Base-by-base conservation (phyloP, 2,113 vertebrate species). In the Pao palembangensis region DNA sequence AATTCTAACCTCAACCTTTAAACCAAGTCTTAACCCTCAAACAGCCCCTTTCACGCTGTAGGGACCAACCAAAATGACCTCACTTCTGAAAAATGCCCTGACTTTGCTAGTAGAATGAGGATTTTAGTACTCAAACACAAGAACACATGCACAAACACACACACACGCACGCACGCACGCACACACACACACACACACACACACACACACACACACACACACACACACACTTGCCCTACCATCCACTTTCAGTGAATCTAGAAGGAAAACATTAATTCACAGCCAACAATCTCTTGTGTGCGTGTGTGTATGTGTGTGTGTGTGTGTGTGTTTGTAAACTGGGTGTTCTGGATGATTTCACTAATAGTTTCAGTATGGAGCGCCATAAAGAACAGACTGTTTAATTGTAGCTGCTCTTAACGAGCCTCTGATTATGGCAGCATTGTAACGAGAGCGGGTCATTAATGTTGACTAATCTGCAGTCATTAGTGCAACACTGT, bases 311-410 rank as follows among this genome's bases (percentile, higher is more conserved):
- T 61, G 61, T 66, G 58, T 69, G 66, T 67, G 71, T 60, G 46
- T 55, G 41, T 65, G 61, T 79, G 79, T 76, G 80, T 76, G 78
- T 86, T 75, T 43, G 82, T 85, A 84, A 88, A 86, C 84, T 83
- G 83, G 72, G 81, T 84, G 86, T 84, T 88, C 79, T 87, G 85
- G 76, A 76, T 88, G 84, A 82, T 79, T 88, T 87, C 73, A 81
- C 87, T 88, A 88, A 88, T 88, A 84, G 85, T 78, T 88, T 79
- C 87, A 88, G 82, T 65, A 84, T 88, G 87, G 74, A 75, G 77
- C 46, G 58, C 67, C 73, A 80, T 87, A 87, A 85, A 83, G 79
- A 83, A 70, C 87, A 88, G 83, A 85, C 87, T 87, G 81, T 88
- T 85, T 87, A 88, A 85, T 88, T 88, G 84, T 82, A 85, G 80